A percentile compares a stretch with the other conserved stretches of the same genome.
Evolutionary conservation across 2,113 vertebrate species (phyloP).

Genomic region (Fregata magnificens): DNA sequence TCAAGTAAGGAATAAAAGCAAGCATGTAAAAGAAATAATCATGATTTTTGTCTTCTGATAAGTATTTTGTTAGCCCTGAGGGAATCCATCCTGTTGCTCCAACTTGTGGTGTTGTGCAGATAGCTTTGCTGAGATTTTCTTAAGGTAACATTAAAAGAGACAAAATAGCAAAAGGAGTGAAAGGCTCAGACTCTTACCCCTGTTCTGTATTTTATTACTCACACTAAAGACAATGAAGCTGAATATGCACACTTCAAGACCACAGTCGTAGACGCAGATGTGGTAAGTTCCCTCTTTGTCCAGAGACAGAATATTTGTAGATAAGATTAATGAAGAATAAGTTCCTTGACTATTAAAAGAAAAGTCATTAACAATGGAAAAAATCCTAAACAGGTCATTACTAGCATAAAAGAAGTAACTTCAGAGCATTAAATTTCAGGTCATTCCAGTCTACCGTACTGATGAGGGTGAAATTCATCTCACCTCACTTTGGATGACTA

Average conservation of each 20-base stretch:
- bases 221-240: background rate
- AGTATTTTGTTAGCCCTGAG: background rate
- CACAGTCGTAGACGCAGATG: background rate
- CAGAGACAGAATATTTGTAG: background rate
- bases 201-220: background rate
- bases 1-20: background rate
- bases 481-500: background rate
- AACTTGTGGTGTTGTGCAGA: background rate
- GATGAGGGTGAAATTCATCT: background rate
- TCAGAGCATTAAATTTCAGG: background rate
- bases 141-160: background rate
- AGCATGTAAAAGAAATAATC: background rate
- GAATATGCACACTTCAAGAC: background rate
- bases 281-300: background rate
- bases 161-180: background rate
- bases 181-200: background rate
- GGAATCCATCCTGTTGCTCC: background rate
- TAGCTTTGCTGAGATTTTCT: background rate
- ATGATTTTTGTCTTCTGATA: background rate
- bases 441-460: background rate
- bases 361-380: background rate
- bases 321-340: background rate
- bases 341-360: background rate
- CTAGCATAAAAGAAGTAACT: background rate
- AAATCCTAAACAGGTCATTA: background rate